A percentile compares a stretch with the other conserved stretches of the same genome.
Conservation (phyloP, 2,797 vertebrate species). For the Micropoecilia bifurca region DNA sequence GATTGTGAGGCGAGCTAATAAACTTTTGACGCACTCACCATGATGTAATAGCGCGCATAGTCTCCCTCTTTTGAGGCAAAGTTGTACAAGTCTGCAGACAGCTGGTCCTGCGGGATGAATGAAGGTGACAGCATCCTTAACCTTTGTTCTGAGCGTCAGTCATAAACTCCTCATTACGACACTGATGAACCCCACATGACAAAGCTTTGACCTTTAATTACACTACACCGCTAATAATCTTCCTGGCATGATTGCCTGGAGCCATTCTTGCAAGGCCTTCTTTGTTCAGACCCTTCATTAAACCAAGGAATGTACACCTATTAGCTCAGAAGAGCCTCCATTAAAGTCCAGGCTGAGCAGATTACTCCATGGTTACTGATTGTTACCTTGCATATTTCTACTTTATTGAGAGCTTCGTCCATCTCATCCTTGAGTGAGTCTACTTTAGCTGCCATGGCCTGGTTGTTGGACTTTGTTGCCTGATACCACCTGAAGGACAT, state of each 20-base stretch:
- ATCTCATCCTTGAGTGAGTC: slow-evolving; percentile 96
- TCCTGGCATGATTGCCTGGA: slow-evolving; percentile 11
- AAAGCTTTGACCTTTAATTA: slow-evolving; percentile 51
- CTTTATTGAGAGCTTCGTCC: slow-evolving; percentile 98
- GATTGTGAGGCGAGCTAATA: not conserved
- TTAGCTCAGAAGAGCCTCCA: not conserved
- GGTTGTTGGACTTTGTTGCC: slow-evolving; percentile 91
- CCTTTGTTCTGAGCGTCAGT: not conserved
- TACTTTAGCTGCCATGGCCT: slow-evolving; percentile 90
- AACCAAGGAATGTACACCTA: slow-evolving; percentile 27
- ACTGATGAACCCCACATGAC: slow-evolving; percentile 43
- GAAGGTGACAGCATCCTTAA: slow-evolving; percentile 1
- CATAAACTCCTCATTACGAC: slow-evolving; percentile 31
- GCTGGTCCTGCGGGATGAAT: slow-evolving; percentile 87
- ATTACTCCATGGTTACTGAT: not conserved
- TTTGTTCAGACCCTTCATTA: slow-evolving; percentile 51
- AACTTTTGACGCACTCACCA: slow-evolving; percentile 79
- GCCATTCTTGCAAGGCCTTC: slow-evolving; percentile 42
- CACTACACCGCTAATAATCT: slow-evolving; percentile 22
- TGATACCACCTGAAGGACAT: slow-evolving; percentile 86
- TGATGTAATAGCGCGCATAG: slow-evolving; percentile 90
- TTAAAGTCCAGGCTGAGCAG: slow-evolving; percentile 1
- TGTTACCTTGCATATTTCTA: slow-evolving; percentile 96
- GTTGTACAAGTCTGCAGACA: slow-evolving; percentile 96
- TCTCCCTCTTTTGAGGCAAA: slow-evolving; percentile 96